These are phyloP conservation scores for Bombus waltoni DNA, from an alignment of 1,140 invertebrate species.

Conservation along the genomic window DNA sequence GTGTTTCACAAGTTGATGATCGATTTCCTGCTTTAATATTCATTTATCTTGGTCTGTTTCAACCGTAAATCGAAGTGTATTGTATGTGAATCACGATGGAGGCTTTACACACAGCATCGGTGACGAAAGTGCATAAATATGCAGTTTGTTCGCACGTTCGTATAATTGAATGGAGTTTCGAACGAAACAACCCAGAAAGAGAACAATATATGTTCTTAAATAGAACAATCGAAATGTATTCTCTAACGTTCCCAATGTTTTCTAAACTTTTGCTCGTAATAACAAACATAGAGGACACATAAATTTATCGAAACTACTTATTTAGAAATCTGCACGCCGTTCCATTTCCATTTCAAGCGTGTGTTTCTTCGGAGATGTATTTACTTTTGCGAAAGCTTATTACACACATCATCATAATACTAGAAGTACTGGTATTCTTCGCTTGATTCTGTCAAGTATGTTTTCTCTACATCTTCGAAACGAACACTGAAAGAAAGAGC, in stretches of 20 bases:
- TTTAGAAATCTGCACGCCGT: neutral
- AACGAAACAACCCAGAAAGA: neutral
- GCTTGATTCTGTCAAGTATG: neutral
- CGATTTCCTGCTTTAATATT: conserved; percentile 35
- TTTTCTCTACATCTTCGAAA: neutral
- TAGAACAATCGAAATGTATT: conserved; percentile 11
- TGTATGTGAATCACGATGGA: conserved; percentile 51
- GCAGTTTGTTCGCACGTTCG: conserved; percentile 22
- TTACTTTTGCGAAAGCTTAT: neutral
- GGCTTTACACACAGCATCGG: neutral
- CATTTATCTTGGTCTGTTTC: neutral
- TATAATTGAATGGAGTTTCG: conserved; percentile 35
- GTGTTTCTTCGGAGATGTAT: neutral
- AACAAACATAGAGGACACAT: neutral
- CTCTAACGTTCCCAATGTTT: neutral
- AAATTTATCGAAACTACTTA: neutral
- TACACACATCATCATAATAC: neutral
- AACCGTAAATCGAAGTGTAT: neutral
- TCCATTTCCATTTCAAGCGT: neutral
- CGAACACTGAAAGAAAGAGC: too few relatives aligned
- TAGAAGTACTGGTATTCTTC: neutral
- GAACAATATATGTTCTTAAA: neutral
- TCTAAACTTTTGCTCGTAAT: neutral
- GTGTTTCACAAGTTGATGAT: neutral
- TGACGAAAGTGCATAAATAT: conserved; percentile 48